phyloP scores from a whole-genome alignment of 30 jellyfish, hydroid and myxozoan genomes.

The Morbakka virulenta region DNA sequence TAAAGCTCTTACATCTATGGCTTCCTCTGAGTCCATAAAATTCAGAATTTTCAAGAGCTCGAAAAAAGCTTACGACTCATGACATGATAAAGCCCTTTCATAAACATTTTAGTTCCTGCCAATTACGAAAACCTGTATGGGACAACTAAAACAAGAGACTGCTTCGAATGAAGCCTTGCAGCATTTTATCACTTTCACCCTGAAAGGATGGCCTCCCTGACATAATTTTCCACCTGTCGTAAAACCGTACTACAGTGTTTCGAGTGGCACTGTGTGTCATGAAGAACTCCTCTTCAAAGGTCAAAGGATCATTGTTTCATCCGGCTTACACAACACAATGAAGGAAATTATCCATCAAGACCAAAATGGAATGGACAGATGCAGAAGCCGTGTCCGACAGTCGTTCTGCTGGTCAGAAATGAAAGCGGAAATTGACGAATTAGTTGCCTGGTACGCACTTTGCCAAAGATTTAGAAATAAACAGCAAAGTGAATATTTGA shows the following conservation, averaged over 20 bases:
- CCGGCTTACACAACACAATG: conserved; percentile 19
- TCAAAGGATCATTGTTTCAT: conserved; percentile 47
- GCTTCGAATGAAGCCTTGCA: conserved; percentile 26
- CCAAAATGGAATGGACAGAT: conserved; percentile 39
- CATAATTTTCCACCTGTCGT: conserved; percentile 19
- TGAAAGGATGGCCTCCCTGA: conserved; percentile 45
- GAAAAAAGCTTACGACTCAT: too few species aligned
- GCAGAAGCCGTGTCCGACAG: conserved; percentile 42
- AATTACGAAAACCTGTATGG: conserved; percentile 25
- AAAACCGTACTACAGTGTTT: conserved; percentile 41
- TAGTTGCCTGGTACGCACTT: conserved; percentile 16
- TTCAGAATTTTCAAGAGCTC: too few species aligned
- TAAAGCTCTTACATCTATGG: too few species aligned
- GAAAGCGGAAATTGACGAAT: conserved; percentile 25
- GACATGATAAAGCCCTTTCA: too few species aligned
- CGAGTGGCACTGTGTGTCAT: conserved; percentile 24
- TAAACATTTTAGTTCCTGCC: too few species aligned
- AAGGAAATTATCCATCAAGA: conserved; percentile 43
- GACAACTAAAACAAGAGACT: conserved; percentile 26
- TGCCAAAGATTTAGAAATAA: conserved; percentile 30
- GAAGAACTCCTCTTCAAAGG: conserved; percentile 59
- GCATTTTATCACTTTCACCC: conserved; percentile 22
- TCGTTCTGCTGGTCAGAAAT: conserved; percentile 57
- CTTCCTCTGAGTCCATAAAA: too few species aligned
- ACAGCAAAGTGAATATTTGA: conserved; percentile 33